Evolutionary conservation across 92 coral and sea anemone species (phyloP).

Genomic region (Actinostola sp.): DNA sequence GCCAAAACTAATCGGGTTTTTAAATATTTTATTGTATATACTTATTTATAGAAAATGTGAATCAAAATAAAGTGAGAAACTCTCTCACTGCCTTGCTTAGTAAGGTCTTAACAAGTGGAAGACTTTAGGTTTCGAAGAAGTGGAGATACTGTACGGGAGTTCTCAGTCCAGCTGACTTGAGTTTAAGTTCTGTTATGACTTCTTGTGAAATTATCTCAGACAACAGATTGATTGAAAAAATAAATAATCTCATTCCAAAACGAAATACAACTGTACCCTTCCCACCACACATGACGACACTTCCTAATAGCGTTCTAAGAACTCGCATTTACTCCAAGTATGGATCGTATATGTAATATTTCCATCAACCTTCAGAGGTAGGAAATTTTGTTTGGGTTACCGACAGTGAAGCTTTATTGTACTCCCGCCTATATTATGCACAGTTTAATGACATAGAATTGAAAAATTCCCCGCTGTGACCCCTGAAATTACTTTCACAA

Average conservation of each 20-base stretch:
- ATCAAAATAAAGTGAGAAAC: background rate
- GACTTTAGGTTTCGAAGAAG: background rate
- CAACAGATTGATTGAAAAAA: background rate
- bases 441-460: conserved; percentile 32
- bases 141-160: background rate
- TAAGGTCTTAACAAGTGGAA: too few relatives aligned
- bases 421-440: conserved; percentile 22
- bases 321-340: too few relatives aligned
- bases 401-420: conserved; percentile 16
- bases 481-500: conserved; percentile 34
- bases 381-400: conserved; percentile 15
- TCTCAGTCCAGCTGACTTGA: background rate
- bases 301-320: too few relatives aligned
- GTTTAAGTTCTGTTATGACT: conserved; percentile 9
- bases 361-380: conserved; percentile 1
- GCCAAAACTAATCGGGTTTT: background rate
- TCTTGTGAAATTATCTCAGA: background rate
- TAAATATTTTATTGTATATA: background rate
- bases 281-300: background rate
- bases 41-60: background rate
- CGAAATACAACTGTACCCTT: background rate
- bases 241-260: background rate
- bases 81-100: too few relatives aligned
- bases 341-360: conserved; percentile 5
- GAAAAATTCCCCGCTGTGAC: conserved; percentile 23